Conservation (phyloP, 2,888 invertebrate genomes). For the Agrochola circellaris region DNA sequence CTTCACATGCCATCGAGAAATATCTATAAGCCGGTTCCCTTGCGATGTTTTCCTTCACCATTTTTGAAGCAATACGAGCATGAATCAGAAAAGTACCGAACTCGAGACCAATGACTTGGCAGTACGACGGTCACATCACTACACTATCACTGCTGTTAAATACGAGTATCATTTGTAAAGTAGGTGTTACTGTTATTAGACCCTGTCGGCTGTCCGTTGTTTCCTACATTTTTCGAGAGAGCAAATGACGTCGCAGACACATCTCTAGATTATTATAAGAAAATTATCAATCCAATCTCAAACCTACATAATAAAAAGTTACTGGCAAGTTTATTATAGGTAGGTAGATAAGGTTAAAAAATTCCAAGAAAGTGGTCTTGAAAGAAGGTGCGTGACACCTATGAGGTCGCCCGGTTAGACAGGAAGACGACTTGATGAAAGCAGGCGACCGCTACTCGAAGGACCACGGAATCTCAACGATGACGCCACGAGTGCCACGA, state of each 20-base stretch:
- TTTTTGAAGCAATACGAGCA: no score
- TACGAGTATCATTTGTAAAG: no score
- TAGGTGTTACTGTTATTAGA: no score
- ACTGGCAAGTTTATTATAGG: not conserved
- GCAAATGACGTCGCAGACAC: no score
- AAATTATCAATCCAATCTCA: not conserved
- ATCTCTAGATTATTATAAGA: not conserved
- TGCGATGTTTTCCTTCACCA: no score
- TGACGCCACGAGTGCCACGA: not conserved
- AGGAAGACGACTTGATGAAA: constrained; percentile 51
- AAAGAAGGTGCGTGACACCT: constrained; percentile 35
- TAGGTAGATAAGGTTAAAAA: not conserved
- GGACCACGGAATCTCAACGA: constrained; percentile 6
- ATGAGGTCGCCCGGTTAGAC: constrained; percentile 40
- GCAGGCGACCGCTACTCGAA: constrained; percentile 29
- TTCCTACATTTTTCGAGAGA: not conserved
- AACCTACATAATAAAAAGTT: not conserved
- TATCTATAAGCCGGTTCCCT: no score
- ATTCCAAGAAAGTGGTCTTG: constrained; percentile 20
- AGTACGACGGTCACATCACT: no score
- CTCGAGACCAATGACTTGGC: no score
- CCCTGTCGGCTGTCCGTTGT: not conserved
- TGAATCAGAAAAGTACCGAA: no score
- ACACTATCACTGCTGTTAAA: no score
- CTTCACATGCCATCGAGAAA: no score